Percentiles rank a stretch among this genome's conserved stretches.
phyloP scores from a whole-genome alignment of 1,140 invertebrate species.

The Mycetomoellerius zeteki region DNA sequence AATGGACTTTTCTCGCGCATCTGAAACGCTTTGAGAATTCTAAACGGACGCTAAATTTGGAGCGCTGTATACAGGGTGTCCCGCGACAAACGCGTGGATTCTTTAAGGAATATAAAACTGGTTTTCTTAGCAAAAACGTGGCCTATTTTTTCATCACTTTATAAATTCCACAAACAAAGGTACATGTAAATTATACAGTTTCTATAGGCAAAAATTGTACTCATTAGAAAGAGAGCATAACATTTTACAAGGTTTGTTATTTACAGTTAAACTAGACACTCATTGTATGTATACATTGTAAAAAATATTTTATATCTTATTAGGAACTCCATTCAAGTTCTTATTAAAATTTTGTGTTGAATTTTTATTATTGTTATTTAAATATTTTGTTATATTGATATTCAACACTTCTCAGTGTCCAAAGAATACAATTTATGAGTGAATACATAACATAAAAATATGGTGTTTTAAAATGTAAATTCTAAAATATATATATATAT shows the following conservation, averaged over 20 bases:
- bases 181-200: background rate
- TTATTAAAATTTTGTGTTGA: too few species aligned
- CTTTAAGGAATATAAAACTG: background rate
- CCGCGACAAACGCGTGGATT: background rate
- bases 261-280: background rate
- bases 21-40: constrained; percentile 17
- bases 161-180: background rate
- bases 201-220: background rate
- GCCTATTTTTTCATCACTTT: too few species aligned
- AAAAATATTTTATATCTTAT: too few species aligned
- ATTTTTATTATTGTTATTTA: too few species aligned
- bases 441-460: too few species aligned
- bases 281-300: background rate
- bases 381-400: too few species aligned
- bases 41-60: constrained; percentile 30
- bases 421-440: too few species aligned
- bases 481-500: too few species aligned
- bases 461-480: too few species aligned
- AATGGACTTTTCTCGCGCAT: constrained; percentile 19
- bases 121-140: background rate
- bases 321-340: too few species aligned
- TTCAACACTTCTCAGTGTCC: too few species aligned
- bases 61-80: constrained; percentile 5
- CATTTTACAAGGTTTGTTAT: background rate
- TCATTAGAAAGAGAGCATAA: background rate